A percentile compares a stretch with the other conserved stretches of the same genome.
Conservation (phyloP, 2,113 vertebrate genomes). For the Athene noctua region DNA sequence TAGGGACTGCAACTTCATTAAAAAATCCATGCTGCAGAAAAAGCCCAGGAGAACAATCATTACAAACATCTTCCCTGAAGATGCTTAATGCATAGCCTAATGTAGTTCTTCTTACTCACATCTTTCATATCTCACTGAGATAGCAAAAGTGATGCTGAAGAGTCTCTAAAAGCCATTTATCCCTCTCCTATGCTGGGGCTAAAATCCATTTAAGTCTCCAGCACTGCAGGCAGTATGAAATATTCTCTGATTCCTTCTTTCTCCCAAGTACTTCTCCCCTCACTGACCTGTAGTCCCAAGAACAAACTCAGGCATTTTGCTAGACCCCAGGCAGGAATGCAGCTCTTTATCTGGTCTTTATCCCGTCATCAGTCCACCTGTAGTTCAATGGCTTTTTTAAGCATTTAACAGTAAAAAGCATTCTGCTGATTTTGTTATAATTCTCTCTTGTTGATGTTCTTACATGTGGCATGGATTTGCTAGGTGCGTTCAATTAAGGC, state of each 20-base stretch:
- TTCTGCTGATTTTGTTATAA: not conserved
- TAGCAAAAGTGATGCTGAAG: not conserved
- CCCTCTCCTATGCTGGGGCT: not conserved
- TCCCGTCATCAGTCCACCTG: not conserved
- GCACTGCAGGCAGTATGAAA: not conserved
- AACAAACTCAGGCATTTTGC: not conserved
- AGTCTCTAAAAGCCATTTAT: not conserved
- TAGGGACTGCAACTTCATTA: not conserved
- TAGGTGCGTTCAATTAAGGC: not conserved
- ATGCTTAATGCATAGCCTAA: not conserved
- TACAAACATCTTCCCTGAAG: not conserved
- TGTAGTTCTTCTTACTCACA: not conserved
- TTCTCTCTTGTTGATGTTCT: not conserved
- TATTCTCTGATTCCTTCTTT: not conserved
- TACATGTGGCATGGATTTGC: not conserved
- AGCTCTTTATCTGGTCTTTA: not conserved
- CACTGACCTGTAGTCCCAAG: not conserved
- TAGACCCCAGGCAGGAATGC: not conserved
- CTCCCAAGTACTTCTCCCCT: not conserved
- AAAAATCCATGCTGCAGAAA: not conserved
- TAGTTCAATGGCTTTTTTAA: not conserved
- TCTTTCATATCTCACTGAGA: not conserved
- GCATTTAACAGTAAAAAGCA: not conserved
- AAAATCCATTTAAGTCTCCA: not conserved
- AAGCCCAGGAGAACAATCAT: not conserved